A percentile compares a stretch with the other conserved stretches of the same genome.
These are phyloP conservation scores for Lates japonicus DNA, from an alignment of 2,797 vertebrate species.

Conservation along the genomic window DNA sequence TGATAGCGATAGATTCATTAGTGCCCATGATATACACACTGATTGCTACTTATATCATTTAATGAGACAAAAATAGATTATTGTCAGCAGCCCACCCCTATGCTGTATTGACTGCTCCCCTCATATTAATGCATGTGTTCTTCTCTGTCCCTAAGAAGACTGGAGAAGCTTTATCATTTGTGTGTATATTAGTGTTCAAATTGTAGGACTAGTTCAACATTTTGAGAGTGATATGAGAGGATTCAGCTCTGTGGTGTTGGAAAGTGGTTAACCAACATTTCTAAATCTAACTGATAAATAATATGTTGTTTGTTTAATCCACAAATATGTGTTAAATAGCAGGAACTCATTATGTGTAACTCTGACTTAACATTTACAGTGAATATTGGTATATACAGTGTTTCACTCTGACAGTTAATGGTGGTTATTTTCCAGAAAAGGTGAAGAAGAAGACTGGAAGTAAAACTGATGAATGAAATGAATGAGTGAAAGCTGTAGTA, in stretches of 20 bases:
- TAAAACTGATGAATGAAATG: too few relatives aligned
- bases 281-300: too few relatives aligned
- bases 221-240: neutral
- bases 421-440: neutral
- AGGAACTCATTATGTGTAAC: too few relatives aligned
- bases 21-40: constrained; percentile 45
- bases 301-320: too few relatives aligned
- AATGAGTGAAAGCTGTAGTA: too few relatives aligned
- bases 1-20: constrained; percentile 65
- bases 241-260: neutral
- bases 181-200: neutral
- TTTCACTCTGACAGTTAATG: neutral
- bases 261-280: neutral
- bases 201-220: neutral
- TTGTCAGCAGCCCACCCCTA: constrained; percentile 14
- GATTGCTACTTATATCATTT: constrained; percentile 61
- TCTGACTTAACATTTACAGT: neutral
- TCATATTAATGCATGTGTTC: constrained; percentile 8
- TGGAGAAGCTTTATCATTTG: neutral
- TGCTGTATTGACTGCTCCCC: constrained; percentile 10
- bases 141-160: neutral
- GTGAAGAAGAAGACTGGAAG: neutral
- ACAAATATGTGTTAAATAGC: too few relatives aligned
- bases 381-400: neutral
- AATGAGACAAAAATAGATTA: constrained; percentile 57